These are phyloP conservation scores for Heteromormyrus szaboi DNA, from an alignment of 2,797 vertebrate genomes.

Conservation along the genomic window DNA sequence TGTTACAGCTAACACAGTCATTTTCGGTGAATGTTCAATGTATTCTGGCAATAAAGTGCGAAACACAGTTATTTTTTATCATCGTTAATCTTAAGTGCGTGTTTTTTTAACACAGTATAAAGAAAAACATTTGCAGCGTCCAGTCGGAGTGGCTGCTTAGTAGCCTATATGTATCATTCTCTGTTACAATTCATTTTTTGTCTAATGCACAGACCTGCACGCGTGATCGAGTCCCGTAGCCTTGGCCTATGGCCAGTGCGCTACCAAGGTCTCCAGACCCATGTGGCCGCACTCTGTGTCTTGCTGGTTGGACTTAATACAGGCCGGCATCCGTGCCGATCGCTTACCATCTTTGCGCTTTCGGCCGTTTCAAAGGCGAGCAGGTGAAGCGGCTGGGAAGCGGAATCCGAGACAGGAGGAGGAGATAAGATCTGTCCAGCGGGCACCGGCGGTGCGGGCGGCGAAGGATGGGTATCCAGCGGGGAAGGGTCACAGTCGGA, in stretches of 20 bases:
- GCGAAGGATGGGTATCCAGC: neutral
- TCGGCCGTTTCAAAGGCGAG: neutral
- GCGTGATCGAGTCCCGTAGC: neutral
- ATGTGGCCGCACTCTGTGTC: neutral
- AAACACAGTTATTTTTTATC: neutral
- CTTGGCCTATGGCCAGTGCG: neutral
- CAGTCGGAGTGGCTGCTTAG: neutral
- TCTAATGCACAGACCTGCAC: neutral
- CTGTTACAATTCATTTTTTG: neutral
- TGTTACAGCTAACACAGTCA: neutral
- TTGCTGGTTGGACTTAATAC: neutral
- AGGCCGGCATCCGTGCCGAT: neutral
- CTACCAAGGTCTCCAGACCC: conserved; percentile 26
- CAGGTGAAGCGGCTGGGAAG: neutral
- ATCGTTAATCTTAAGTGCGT: conserved; percentile 3
- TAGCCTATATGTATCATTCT: neutral
- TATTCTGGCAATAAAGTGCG: conserved; percentile 17
- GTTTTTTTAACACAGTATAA: neutral
- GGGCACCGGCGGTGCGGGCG: neutral
- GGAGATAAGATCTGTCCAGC: neutral
- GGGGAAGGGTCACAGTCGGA: neutral
- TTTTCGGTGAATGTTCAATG: conserved; percentile 15
- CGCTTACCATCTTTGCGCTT: neutral
- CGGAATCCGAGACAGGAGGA: neutral
- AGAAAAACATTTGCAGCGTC: neutral